phyloP scores from a whole-genome alignment of 2,888 invertebrate genomes.

The Drosophila lutescens region DNA sequence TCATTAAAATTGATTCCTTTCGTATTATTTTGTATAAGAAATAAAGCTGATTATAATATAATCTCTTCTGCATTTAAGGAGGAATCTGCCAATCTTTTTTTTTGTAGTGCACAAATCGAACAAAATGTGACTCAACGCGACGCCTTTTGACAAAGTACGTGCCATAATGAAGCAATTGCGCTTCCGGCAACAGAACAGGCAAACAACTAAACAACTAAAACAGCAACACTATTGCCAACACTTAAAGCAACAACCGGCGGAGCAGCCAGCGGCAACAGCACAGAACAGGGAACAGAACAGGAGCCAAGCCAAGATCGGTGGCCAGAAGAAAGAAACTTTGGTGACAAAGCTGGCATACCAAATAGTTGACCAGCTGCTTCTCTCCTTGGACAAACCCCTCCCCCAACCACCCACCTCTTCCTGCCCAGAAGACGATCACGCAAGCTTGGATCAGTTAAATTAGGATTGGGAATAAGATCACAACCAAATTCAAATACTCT shows the following conservation, averaged over 20 bases:
- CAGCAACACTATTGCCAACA: constrained; percentile 42
- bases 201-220: constrained; percentile 42
- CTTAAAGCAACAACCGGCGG: constrained; percentile 28
- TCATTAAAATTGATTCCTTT: too few relatives aligned
- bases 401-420: constrained; percentile 3
- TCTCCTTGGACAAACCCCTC: neutral
- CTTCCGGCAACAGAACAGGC: constrained; percentile 80
- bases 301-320: constrained; percentile 1
- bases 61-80: too few relatives aligned
- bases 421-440: constrained; percentile 30
- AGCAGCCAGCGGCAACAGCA: too few relatives aligned
- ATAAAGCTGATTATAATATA: too few relatives aligned
- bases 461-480: constrained; percentile 6
- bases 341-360: constrained; percentile 74
- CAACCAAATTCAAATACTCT: neutral
- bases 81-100: constrained; percentile 1
- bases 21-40: too few relatives aligned
- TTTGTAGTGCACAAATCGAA: constrained; percentile 41
- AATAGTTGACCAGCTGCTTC: constrained; percentile 57
- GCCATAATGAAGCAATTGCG: constrained; percentile 82
- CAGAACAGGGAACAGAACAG: too few relatives aligned
- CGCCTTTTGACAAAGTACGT: constrained; percentile 82
- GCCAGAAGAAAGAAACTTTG: constrained; percentile 26
- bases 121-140: constrained; percentile 50
- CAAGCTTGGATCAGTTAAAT: constrained; percentile 25